Evolutionary conservation across 2,888 invertebrate species (phyloP), one percentile per base, ranked within the genome.

Genomic region (Thymelicus lineola): DNA sequence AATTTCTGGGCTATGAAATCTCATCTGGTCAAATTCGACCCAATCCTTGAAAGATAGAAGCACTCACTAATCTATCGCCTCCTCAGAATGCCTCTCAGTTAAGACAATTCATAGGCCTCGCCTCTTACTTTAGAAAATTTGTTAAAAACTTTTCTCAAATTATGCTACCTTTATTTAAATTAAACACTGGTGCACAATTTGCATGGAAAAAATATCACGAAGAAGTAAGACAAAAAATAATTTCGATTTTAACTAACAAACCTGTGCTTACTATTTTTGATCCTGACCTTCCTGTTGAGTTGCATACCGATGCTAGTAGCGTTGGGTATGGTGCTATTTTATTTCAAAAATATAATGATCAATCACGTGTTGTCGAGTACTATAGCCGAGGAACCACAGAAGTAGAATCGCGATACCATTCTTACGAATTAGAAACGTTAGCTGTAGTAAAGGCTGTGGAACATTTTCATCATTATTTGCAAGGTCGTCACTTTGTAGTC

Each of bases 281-380:
- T 35, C 75, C 78, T 0, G 53, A 73, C 0, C 48, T 53, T 0
- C 73, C 75, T 0, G 57, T 66, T 0, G 78, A 79, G 38, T 36
- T 80, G 0, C 77, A 78, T 46, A 77, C 77, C 0, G 79, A 79
- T 50, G 80, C 80, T 0, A 77, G 77, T 38, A 12, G 67, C 0
- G 53, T 55, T 0, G 78, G 77, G 0, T 79, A 77, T 58, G 79
- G 78, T 0, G 76, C 73, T 0, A 75, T 79, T 0, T 20, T 78
- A 0, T 28, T 78, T 5, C 78, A 78, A 57, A 65, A 14, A 14
- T 14, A 14, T 28, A 48, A 71, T 6, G 48, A 53, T 28, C 38
- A 55, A 15, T 45, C 20, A 14, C 64, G 61, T 59, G 72, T 70
- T 7, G 76, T 46, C 55, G 55, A 10, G 76, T 9, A 79, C 77